A percentile compares a stretch with the other conserved stretches of the same genome.
These are phyloP conservation scores for Drosophila paranaensis DNA, from an alignment of 2,888 invertebrate species.

Conservation along the genomic window DNA sequence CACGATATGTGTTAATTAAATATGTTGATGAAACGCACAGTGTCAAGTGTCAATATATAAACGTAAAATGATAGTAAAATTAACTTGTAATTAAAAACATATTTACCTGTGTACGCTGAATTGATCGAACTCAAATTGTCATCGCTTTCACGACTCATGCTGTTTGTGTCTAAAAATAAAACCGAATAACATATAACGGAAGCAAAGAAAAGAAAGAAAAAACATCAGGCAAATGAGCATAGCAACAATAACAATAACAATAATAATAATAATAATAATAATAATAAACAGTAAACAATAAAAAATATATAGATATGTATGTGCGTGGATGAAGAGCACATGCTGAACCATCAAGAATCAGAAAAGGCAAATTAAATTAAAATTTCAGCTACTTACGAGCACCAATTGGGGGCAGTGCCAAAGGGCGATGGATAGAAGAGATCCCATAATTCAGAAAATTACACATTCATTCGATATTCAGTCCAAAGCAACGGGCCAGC, in stretches of 20 bases:
- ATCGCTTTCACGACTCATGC: conserved; percentile 84
- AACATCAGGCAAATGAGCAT: conserved; percentile 48
- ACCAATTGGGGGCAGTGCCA: conserved; percentile 25
- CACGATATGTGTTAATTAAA: conserved; percentile 29
- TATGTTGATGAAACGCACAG: conserved; percentile 41
- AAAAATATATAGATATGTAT: conserved; percentile 19
- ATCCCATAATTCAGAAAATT: conserved; percentile 14
- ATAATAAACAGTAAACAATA: not conserved
- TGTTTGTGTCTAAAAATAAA: conserved; percentile 80
- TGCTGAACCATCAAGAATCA: conserved; percentile 41
- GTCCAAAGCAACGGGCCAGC: conserved; percentile 64
- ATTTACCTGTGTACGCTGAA: conserved; percentile 82
- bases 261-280: conserved; percentile 16
- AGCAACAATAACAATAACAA: conserved; percentile 44
- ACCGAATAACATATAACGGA: conserved; percentile 51
- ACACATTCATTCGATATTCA: conserved; percentile 37
- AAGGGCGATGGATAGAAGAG: conserved; percentile 34
- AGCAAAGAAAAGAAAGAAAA: conserved; percentile 47
- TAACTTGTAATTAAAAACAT: conserved; percentile 23
- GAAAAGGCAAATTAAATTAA: conserved; percentile 44
- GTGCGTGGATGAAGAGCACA: conserved; percentile 31
- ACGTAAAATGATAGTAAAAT: conserved; percentile 39
- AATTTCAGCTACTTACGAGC: conserved; percentile 63
- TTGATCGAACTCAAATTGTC: conserved; percentile 83
- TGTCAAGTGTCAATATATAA: conserved; percentile 42